These are phyloP conservation scores for Caenorhabditis sp. DNA, from an alignment of 2,888 invertebrate species.

Conservation along the genomic window DNA sequence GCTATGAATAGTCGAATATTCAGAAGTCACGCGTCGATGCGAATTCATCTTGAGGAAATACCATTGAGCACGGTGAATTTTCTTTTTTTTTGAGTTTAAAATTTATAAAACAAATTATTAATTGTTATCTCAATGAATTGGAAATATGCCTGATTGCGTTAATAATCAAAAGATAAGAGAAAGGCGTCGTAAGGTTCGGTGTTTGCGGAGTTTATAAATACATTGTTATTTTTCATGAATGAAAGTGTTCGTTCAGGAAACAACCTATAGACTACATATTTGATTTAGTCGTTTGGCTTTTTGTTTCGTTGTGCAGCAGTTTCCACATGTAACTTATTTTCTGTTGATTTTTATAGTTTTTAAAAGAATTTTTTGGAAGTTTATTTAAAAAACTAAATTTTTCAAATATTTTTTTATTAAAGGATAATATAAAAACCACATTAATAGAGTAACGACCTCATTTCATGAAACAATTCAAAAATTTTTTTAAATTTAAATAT, in stretches of 20 bases:
- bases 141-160: too few relatives aligned
- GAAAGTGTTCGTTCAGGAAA: too few relatives aligned
- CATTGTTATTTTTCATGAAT: too few relatives aligned
- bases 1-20: neutral
- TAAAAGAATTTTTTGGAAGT: neutral
- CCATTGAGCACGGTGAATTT: neutral
- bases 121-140: too few relatives aligned
- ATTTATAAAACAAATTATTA: neutral
- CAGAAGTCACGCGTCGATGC: neutral
- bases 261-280: too few relatives aligned
- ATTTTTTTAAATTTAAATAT: too few relatives aligned
- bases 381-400: neutral
- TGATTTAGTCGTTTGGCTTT: too few relatives aligned
- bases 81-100: neutral
- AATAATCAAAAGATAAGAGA: too few relatives aligned
- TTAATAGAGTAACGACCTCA: too few relatives aligned
- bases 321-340: neutral
- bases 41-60: neutral
- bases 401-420: too few relatives aligned
- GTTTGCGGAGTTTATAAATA: neutral
- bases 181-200: neutral
- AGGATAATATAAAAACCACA: too few relatives aligned
- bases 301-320: neutral
- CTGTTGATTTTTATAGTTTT: neutral
- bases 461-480: too few relatives aligned